Evolutionary conservation across 2,797 vertebrate genomes (phyloP), one percentile per base, ranked within the genome.

Genomic region (Gymnodraco acuticeps): DNA sequence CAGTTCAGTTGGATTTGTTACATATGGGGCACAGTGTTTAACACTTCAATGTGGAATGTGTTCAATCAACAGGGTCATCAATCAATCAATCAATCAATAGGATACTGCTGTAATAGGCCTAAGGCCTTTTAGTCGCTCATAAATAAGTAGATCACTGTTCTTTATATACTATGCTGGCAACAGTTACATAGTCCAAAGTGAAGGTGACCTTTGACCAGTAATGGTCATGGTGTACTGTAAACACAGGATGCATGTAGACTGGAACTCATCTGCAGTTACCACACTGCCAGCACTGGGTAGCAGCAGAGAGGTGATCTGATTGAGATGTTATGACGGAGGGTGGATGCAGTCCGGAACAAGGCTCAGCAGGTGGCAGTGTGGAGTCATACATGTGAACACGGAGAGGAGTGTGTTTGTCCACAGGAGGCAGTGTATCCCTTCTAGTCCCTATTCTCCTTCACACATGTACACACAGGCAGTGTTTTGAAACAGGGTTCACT

Each of bases 401-500:
- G 16, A 45, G 16, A 12, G 6, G 41, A 27, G 3, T 31, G 45
- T 45, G 38, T 63, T 71, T 48, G 73, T 52, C 81, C 73, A 71
- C 31, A 76, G 81, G 83, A 72, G 88, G 88, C 81, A 68, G 70
- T 87, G 7, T 70, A 43, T 76, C 64, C 77, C 70, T 72, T 76
- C 64, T 14, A 60, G 42, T 64, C 31, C 16, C 17, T 31, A 4
- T 10, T 64, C 27, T 68, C 19, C 27, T 33, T 48, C 33, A 47
- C 63, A 65, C 51, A 58, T 19, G 45, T 15, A 56, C 42, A 64
- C 47, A 67, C 65, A 61, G 17, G 55, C 66, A 38, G 72, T 75
- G 78, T 85, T 84, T 80, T 83, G 64, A 78, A 87, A 76, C 59
- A 63, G 70, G 73, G 89, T 85, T 91, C 87, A 88, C 75, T 80